Evolutionary conservation across 2,888 invertebrate species (phyloP), one percentile per base, ranked within the genome.

Genomic region (Cynaeus angustus): DNA sequence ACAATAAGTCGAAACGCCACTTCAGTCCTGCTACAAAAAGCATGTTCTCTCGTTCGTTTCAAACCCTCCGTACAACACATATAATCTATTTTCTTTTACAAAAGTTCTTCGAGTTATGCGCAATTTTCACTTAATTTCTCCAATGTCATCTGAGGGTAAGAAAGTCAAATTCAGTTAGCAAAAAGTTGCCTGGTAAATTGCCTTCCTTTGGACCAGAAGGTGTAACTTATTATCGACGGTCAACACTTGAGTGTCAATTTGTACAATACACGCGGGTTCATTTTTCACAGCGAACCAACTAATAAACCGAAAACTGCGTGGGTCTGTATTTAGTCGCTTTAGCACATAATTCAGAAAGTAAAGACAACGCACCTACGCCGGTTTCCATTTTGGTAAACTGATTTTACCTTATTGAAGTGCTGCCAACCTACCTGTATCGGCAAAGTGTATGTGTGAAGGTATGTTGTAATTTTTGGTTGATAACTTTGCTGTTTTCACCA

Each of bases 1-100:
- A 75, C 75, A 74, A 74, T 73, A 75, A 74, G 73, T 74, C 73
- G 53, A 59, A 69, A 59, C 68, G 72, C 68, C 71, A 71, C 70
- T 72, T 71, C 71, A 67, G 71, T 48, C 45, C 48, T 38, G 41
- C 64, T 38, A 71, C 70, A 72, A 73, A 73, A 74, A 73, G 67
- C 43, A 56, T 71, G 74, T 71, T 70, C 59, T 2, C 45, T 53
- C 62, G 67, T 62, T 68, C 70, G 43, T 45, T 55, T 12, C 10
- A 10, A 38, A 16, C 41, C 48, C 37, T 59, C 58, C 41, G 14
- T 59, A 56, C 21, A 68, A 41, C 62, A 67, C 45, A 56, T 56
- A 61, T 48, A 52, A 62, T 65, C 33, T 58, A 52, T 56, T 68
- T 58, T 66, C 66, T 56, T 56, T 56, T 41, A 43, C 16, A 38